Conservation (phyloP, 2,113 vertebrate genomes). For the Pseudorhombus dupliciocellatus region DNA sequence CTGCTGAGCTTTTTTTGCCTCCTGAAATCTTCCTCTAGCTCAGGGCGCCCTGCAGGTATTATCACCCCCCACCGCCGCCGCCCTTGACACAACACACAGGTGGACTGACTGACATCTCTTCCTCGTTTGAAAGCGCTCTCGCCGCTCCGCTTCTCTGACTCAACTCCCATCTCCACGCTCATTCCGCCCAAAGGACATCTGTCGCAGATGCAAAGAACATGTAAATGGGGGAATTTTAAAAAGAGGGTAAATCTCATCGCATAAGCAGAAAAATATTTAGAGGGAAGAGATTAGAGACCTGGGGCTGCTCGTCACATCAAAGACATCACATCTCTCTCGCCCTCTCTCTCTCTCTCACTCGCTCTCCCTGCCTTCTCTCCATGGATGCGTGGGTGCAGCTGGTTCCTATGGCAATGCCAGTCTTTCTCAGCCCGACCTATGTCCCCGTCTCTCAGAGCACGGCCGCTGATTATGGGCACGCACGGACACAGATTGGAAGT, state of each 20-base stretch:
- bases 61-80: neutral
- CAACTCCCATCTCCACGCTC: conserved; percentile 27
- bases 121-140: conserved; percentile 20
- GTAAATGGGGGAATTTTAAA: conserved; percentile 42
- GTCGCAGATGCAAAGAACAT: conserved; percentile 50
- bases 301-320: conserved; percentile 69
- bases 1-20: conserved; percentile 11
- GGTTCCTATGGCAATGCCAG: conserved; percentile 73
- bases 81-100: conserved; percentile 9
- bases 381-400: conserved; percentile 57
- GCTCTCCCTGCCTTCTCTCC: conserved; percentile 50
- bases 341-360: conserved; percentile 34
- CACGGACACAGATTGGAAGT: conserved; percentile 12
- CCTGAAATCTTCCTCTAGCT: neutral
- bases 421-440: conserved; percentile 60
- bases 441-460: conserved; percentile 40
- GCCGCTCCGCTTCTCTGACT: conserved; percentile 25
- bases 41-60: neutral
- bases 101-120: conserved; percentile 44
- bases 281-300: conserved; percentile 62
- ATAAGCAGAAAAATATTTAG: conserved; percentile 66
- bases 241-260: conserved; percentile 46
- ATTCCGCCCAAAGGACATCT: conserved; percentile 54
- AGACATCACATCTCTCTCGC: conserved; percentile 48
- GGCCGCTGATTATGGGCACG: conserved; percentile 43